phyloP scores from a whole-genome alignment of 2,797 vertebrate species.

The Capromys pilorides region DNA sequence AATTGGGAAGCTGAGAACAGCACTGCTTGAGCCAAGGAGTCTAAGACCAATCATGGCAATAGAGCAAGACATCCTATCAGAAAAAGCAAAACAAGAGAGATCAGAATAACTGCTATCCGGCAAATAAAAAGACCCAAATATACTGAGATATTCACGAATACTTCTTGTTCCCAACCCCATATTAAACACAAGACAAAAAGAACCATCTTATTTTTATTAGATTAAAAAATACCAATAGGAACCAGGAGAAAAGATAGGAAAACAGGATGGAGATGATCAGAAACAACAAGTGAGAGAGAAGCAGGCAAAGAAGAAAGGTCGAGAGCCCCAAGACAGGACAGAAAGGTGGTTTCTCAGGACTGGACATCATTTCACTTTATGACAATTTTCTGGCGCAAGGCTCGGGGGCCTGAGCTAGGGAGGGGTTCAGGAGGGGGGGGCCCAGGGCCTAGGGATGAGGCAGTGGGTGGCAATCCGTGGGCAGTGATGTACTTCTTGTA shows the following conservation, averaged over 20 bases:
- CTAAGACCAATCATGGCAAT: neutral
- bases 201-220: conserved; percentile 74
- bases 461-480: conserved; percentile 92
- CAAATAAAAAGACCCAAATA: conserved; percentile 1
- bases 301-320: neutral
- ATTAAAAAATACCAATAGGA: conserved; percentile 61
- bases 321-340: neutral
- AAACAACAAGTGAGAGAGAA: neutral
- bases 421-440: conserved; percentile 60
- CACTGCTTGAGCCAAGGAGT: neutral
- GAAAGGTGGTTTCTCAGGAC: neutral
- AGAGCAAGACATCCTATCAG: neutral
- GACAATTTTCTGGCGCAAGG: conserved; percentile 90
- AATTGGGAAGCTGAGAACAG: neutral
- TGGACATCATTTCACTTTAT: conserved; percentile 88
- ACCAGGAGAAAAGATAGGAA: neutral
- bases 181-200: conserved; percentile 44
- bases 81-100: neutral
- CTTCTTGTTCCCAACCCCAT: conserved; percentile 11
- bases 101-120: neutral
- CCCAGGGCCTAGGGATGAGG: conserved; percentile 83
- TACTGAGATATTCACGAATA: conserved; percentile 6
- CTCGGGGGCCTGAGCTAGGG: conserved; percentile 80
- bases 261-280: neutral
- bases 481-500: conserved; percentile 96